phyloP scores from a whole-genome alignment of 30 jellyfish, hydroid and myxozoan genomes.

The Pseudorhiza aurosa region DNA sequence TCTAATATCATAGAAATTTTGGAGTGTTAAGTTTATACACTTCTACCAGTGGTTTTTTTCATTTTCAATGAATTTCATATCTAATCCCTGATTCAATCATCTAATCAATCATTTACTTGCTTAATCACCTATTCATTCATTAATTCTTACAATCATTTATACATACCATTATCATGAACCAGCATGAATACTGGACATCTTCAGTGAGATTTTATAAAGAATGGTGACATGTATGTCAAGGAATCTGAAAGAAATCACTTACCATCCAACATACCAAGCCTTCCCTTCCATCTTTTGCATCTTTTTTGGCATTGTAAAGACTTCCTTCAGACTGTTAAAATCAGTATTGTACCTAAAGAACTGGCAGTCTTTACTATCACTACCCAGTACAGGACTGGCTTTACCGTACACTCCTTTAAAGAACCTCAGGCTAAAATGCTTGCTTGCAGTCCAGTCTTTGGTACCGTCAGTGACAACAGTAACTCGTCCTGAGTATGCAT shows the following conservation, averaged over 20 bases:
- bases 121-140: too few relatives aligned
- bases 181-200: too few relatives aligned
- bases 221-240: not conserved
- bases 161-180: too few relatives aligned
- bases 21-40: too few relatives aligned
- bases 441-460: conserved; percentile 86
- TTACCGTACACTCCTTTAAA: conserved; percentile 73
- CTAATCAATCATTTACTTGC: too few relatives aligned
- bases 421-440: conserved; percentile 67
- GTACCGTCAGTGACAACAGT: conserved; percentile 88
- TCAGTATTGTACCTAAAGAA: conserved; percentile 87
- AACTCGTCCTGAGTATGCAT: conserved; percentile 87
- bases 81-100: too few relatives aligned
- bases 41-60: too few relatives aligned
- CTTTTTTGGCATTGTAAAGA: conserved; percentile 83
- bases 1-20: too few relatives aligned
- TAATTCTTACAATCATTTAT: not conserved
- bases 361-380: conserved; percentile 83
- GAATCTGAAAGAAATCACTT: conserved; percentile 33
- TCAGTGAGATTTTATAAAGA: not conserved
- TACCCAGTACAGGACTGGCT: conserved; percentile 80
- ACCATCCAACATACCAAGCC: conserved; percentile 97
- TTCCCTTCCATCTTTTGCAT: conserved; percentile 80
- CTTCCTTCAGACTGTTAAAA: conserved; percentile 70
- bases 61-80: too few relatives aligned